phyloP scores from a whole-genome alignment of 2,888 invertebrate genomes.

The Thelaira solivaga region DNA sequence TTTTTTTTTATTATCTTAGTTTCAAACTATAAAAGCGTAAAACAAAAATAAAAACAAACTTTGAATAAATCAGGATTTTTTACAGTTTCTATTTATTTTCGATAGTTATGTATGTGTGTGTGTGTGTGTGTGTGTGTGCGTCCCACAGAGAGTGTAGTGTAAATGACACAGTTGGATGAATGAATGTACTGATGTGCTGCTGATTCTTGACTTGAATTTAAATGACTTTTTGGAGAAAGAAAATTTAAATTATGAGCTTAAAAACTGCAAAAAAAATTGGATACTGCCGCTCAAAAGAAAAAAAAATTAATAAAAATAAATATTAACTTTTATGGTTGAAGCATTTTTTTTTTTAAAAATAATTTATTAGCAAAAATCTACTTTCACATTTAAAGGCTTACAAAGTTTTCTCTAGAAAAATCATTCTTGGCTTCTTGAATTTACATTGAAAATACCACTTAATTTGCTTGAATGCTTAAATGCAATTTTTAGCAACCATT shows the following conservation, averaged over 20 bases:
- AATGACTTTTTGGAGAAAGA: slow-evolving; percentile 24
- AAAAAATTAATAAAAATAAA: no score
- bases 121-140: neutral
- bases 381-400: no score
- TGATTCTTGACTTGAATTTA: slow-evolving; percentile 31
- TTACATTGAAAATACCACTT: slow-evolving; percentile 14
- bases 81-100: neutral
- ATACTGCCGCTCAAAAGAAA: no score
- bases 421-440: no score
- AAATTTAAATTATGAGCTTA: neutral
- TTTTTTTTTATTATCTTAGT: slow-evolving; percentile 4
- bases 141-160: slow-evolving; percentile 1
- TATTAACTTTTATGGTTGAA: no score
- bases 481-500: neutral
- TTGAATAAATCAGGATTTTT: slow-evolving; percentile 1
- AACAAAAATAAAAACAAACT: slow-evolving; percentile 15
- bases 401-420: no score
- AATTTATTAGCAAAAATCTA: no score
- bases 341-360: no score
- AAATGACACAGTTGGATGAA: neutral
- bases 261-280: neutral
- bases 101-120: neutral
- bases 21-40: neutral
- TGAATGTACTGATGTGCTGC: no score
- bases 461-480: slow-evolving; percentile 22